Evolutionary conservation across 2,888 invertebrate genomes (phyloP).

Genomic region (Dermolepida albohirtum): DNA sequence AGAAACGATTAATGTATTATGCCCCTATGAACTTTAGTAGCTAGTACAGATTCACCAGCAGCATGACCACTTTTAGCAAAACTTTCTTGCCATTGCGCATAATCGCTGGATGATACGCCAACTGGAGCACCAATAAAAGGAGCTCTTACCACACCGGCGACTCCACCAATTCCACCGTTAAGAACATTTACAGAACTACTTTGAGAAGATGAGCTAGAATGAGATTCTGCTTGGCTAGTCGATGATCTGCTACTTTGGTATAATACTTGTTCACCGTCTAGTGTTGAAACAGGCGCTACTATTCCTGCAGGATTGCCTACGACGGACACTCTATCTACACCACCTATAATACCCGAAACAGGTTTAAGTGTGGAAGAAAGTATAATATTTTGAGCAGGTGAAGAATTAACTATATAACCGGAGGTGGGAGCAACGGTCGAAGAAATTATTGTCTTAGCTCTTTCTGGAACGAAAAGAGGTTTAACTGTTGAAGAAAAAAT

Average conservation of each 20-base stretch:
- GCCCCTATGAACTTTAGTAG: conserved; percentile 7
- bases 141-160: conserved; percentile 18
- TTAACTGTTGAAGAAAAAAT: not conserved
- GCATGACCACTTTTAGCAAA: conserved; percentile 32
- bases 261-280: conserved; percentile 19
- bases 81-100: conserved; percentile 38
- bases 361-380: conserved; percentile 28
- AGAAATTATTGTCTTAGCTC: conserved; percentile 1
- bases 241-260: conserved; percentile 32
- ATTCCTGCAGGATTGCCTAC: conserved; percentile 18
- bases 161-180: conserved; percentile 18
- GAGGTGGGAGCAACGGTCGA: not conserved
- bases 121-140: conserved; percentile 8
- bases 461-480: conserved; percentile 1
- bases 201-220: conserved; percentile 33
- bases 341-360: not conserved
- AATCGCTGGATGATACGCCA: conserved; percentile 24
- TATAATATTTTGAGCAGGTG: conserved; percentile 1
- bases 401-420: too few species aligned
- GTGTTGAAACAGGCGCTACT: conserved; percentile 1
- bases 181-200: conserved; percentile 25
- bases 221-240: conserved; percentile 24
- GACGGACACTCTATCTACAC: not conserved
- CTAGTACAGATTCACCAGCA: conserved; percentile 6
- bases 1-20: conserved; percentile 19